Evolutionary conservation across 2,888 invertebrate species (phyloP), one percentile per base, ranked within the genome.

Genomic region (Sacculina carcini): DNA sequence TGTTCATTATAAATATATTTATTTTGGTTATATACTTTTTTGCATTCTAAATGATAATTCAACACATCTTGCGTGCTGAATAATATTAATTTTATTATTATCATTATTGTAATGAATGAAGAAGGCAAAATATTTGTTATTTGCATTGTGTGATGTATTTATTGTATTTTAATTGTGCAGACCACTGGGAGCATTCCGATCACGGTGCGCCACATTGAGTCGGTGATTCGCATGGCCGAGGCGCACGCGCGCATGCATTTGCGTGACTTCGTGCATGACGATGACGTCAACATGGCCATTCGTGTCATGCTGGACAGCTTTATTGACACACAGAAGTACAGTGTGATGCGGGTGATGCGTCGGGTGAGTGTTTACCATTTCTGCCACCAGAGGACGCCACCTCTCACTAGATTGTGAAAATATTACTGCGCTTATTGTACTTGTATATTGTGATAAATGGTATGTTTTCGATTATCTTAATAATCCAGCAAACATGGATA

Each of bases 281-380:
- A 82, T 54, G 98, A 99, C 66, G 89, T 99, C 10, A 90, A 92
- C 67, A 80, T 94, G 76, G 92, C 98, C 29, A 90, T 96, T 55
- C 72, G 90, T 52, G 86, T 92, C 71, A 85, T 90, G 79, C 72
- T 99, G 51, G 96, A 99, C 66, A 90, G 90, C 64, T 99, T 99
- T 69, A 86, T 99, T 51, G 85, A 87, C 59, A 94, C 98, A 0
- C 98, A 99, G 69, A 99, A 98, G 66, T 94, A 86, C 72, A 86
- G 87, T 61, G 85, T 98, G 28, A 96, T 90, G 89, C 78, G 86
- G 59, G 76, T 80, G 47, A 99, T 99, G 89, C 75, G 78, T 69
- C 79, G 79, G 72, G 84, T 84, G 66, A 59, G 61, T 58, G 39
- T 3, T 14, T n/a, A n/a, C n/a, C n/a, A n/a, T n/a, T n/a, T n/a